Percentiles rank a stretch among this genome's conserved stretches.
phyloP scores from a whole-genome alignment of 1,140 invertebrate genomes.

The Sinonovacula constricta region DNA sequence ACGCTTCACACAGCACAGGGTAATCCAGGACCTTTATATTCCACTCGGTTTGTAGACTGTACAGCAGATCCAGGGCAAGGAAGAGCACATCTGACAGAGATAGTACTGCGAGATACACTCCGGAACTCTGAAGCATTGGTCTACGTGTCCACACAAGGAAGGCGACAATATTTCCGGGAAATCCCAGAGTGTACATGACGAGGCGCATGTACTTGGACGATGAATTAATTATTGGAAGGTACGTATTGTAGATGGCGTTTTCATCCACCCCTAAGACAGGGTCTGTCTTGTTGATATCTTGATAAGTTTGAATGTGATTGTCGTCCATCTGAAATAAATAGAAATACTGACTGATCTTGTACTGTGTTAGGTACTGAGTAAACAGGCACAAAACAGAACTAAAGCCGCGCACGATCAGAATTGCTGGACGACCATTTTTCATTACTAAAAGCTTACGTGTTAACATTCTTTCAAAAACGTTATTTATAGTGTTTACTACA shows the following conservation, averaged over 20 bases:
- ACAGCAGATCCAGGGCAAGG: slow-evolving; percentile 70
- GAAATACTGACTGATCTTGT: too few relatives aligned
- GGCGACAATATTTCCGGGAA: slow-evolving; percentile 75
- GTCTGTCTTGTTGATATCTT: neutral
- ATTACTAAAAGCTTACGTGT: too few relatives aligned
- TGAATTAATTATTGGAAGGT: slow-evolving; percentile 48
- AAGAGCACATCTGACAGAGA: slow-evolving; percentile 75
- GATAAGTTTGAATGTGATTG: neutral
- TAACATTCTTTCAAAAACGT: too few relatives aligned
- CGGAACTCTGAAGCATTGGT: slow-evolving; percentile 76
- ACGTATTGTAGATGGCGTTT: slow-evolving; percentile 51
- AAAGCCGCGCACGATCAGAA: too few relatives aligned
- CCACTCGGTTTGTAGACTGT: slow-evolving; percentile 73
- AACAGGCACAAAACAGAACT: too few relatives aligned
- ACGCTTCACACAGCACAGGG: slow-evolving; percentile 71
- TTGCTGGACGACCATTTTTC: too few relatives aligned
- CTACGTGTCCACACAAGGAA: slow-evolving; percentile 76
- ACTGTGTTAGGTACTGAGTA: too few relatives aligned
- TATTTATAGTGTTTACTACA: too few relatives aligned
- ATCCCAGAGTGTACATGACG: slow-evolving; percentile 72
- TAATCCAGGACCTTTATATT: slow-evolving; percentile 58
- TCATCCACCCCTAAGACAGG: neutral
- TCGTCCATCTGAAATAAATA: slow-evolving; percentile 54
- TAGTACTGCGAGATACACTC: slow-evolving; percentile 76
- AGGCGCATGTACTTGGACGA: slow-evolving; percentile 61